Base-by-base conservation (phyloP, 2,797 vertebrate species). In the Poeciliopsis gracilis region DNA sequence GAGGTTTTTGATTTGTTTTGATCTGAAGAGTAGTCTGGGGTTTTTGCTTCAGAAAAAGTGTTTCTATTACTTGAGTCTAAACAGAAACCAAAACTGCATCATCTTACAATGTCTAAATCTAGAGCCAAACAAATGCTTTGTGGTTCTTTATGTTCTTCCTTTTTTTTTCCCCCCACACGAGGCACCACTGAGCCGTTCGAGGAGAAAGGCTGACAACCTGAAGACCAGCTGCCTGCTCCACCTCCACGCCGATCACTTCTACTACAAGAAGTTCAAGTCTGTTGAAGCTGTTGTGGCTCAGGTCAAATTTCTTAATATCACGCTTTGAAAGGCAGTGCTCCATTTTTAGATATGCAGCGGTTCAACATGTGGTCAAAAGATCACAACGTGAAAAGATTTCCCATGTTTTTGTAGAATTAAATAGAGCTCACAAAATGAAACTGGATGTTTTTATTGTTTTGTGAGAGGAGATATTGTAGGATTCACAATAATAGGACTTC, bases 181-280 rank as follows among this genome's bases (percentile, higher is more conserved):
- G 86, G 87, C 88, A 11, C 70, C 88, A 53, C 33, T 75, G 43
- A 92, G 82, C 80, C 93, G 93, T 46, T 76, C 78, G 1, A 94
- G 84, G 79, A 93, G 95, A 76, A 96, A 89, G 7, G 63, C 94
- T 4, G 94, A 96, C 78, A 87, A 94, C 74, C 91, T 93, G 12
- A 96, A 95, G 87, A 96, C 93, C 69, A 96, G 91, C 84, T 97
- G 97, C 81, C 86, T 97, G 69, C 90, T 97, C 5, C 94, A 97
- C 80, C 72, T 97, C 47, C 85, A 95, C 0, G 95, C 86, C 0
- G 96, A 97, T 76, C 88, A 95, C 82, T 91, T 93, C 55, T 97
- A 95, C 90, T 97, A 88, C 87, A 93, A 89, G 61, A 94, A 70
- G 82, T 96, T 96, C 82, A 95, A 93, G 76, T 95, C 95, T 23